Base-by-base conservation (phyloP, 2,113 vertebrate genomes). In the Ammodytes dubius region DNA sequence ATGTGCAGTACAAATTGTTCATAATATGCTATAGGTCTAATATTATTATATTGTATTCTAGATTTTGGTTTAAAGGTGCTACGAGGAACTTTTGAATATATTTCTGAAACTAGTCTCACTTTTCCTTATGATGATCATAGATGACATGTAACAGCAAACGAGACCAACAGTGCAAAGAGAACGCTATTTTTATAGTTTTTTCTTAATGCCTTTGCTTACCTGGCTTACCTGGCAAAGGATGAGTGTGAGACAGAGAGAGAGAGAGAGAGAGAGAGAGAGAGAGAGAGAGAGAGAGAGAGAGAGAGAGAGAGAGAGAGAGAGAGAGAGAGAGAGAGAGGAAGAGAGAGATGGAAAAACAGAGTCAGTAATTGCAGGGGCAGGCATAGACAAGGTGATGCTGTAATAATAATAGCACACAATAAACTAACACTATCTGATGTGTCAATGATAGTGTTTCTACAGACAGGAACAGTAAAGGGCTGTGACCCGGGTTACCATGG, bases 321-420 rank as follows among this genome's bases (percentile, higher is more conserved):
- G 83, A 50, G 60, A 47, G 27, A 45, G 13, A 27, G 27, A 27
- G 27, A 27, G 27, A 27, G 27, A 27, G 27, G 2, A 27, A 27
- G 27, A 27, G 27, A 27, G 27, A 27, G 27, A 27, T 84, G 82
- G 81, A 87, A 90, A 92, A 91, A 77, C 80, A 84, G 65, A 83
- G 87, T 81, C 64, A 2, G 39, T 90, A 91, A 92, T 93, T 89
- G 92, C 82, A 92, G 89, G 90, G 82, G 86, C 87, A 83, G 74
- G 82, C 74, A 58, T 80, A 91, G 88, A 85, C 91, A 85, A 47
- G 82, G 88, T 47, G 65, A 80, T 85, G 82, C 58, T 49, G 83
- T 89, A 91, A 91, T 87, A 79, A 81, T 89, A 91, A 91, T 87
- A 79, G 89, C 87, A 90, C 76, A 91, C 82, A 85, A 35, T 88